Evolutionary conservation across 2,797 vertebrate species (phyloP), one percentile per base, ranked within the genome.

Genomic region (Squalus acanthias): DNA sequence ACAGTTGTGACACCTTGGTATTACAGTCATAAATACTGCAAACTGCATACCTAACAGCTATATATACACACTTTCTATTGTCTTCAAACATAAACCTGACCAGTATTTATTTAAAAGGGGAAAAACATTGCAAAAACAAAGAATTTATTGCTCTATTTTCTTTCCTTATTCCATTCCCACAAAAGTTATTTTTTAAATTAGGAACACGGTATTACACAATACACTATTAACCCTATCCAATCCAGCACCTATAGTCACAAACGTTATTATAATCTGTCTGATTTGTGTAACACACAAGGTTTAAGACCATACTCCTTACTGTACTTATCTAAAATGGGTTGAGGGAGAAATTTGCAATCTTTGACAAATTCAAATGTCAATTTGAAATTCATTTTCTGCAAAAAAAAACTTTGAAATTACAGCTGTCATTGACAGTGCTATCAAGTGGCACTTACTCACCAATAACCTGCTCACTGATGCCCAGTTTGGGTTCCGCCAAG

Each of bases 21-120:
- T 99, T 99, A 99, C 99, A 99, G 99, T 99, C 99, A 99, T 99
- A 99, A 99, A 99, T 99, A 99, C 99, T 99, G 99, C 99, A 99
- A 99, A 99, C 99, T 99, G 99, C 99, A 99, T 99, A 99, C 99
- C 99, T 99, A 99, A 95, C 94, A 99, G 99, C 99, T 99, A 98
- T 95, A 95, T 95, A 95, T 95, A 95, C 94, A 99, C 99, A 98
- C 99, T 99, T 99, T 99, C 99, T 99, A 99, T 99, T 99, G 99
- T 99, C 99, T 99, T 99, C 98, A 99, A 99, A 99, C 99, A 99
- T 99, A 99, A 99, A 99, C 99, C 99, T 99, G 99, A 99, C 99
- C 99, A 99, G 99, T 99, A 99, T 99, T 99, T 99, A 99, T 99
- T 99, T 99, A 99, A 99, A 99, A 99, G 98, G 98, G 98, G 99